These are phyloP conservation scores for Telmatochromis bifrenatus DNA, from an alignment of 2,113 vertebrate species.

Conservation along the genomic window DNA sequence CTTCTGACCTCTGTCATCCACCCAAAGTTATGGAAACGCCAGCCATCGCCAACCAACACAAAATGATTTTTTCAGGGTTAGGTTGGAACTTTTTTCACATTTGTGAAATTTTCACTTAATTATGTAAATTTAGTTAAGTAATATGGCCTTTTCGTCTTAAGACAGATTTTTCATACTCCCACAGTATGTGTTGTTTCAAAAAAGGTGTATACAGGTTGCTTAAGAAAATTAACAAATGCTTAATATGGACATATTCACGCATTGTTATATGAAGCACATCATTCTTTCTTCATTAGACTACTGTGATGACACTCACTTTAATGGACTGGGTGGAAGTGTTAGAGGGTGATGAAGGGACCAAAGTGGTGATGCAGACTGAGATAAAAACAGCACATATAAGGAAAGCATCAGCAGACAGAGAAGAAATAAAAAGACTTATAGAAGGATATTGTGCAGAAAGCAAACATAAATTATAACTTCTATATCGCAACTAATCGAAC, in stretches of 20 bases:
- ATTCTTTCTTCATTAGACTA: neutral
- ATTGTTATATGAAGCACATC: neutral
- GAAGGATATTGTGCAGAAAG: neutral
- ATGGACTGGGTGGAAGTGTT: neutral
- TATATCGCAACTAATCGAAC: neutral
- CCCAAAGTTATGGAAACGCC: neutral
- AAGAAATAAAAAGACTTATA: neutral
- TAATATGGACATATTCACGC: neutral
- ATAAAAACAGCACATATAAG: neutral
- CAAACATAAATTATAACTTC: neutral
- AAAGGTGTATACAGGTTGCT: neutral
- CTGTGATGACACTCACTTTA: neutral
- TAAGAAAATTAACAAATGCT: neutral
- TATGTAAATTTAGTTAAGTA: neutral
- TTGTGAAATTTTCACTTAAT: too few species aligned
- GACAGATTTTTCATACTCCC: neutral
- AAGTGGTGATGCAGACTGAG: neutral
- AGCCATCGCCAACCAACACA: neutral
- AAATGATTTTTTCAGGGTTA: neutral
- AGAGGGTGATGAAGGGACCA: neutral
- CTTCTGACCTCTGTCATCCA: neutral
- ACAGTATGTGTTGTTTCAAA: neutral
- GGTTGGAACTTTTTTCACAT: neutral
- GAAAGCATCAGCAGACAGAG: neutral
- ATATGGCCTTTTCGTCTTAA: accelerated